phyloP scores from a whole-genome alignment of 1,140 invertebrate genomes.

The Drosophila bipectinata region DNA sequence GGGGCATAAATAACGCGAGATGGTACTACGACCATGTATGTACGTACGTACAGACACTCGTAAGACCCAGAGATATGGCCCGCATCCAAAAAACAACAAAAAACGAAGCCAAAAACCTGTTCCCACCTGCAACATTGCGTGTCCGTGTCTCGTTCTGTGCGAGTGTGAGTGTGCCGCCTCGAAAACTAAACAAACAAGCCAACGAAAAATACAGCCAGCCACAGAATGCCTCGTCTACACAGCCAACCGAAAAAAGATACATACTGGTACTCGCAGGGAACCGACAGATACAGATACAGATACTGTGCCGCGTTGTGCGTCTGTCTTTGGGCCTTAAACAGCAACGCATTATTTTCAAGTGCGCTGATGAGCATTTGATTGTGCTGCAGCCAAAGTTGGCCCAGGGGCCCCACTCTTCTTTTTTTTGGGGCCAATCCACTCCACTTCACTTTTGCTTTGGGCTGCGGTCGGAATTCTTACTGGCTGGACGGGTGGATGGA shows the following conservation, averaged over 20 bases:
- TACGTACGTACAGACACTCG: slow-evolving; percentile 6
- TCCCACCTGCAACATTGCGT: slow-evolving; percentile 75
- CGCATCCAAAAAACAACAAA: slow-evolving; percentile 56
- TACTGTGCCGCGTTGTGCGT: slow-evolving; percentile 17
- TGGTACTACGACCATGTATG: background rate
- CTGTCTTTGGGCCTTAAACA: slow-evolving; percentile 49
- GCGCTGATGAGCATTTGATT: slow-evolving; percentile 82
- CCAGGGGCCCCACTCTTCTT: slow-evolving; percentile 13
- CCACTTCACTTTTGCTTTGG: slow-evolving; percentile 24
- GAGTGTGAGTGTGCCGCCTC: slow-evolving; percentile 56
- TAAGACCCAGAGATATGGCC: slow-evolving; percentile 72
- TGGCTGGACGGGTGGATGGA: slow-evolving; percentile 4
- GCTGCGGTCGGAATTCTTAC: slow-evolving; percentile 47
- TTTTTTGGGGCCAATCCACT: slow-evolving; percentile 45
- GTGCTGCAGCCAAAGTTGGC: slow-evolving; percentile 54
- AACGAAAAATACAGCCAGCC: slow-evolving; percentile 76
- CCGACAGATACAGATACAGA: slow-evolving; percentile 29
- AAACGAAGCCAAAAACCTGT: slow-evolving; percentile 62
- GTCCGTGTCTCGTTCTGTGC: slow-evolving; percentile 39
- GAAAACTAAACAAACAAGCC: slow-evolving; percentile 78
- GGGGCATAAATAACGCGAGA: slow-evolving; percentile 76
- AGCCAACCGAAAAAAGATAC: slow-evolving; percentile 39
- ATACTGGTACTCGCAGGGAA: slow-evolving; percentile 38
- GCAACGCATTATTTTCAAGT: slow-evolving; percentile 78
- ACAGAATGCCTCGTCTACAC: slow-evolving; percentile 58